Percentiles rank a stretch among this genome's conserved stretches.
phyloP scores from a whole-genome alignment of 2,797 vertebrate species.

The Oreonectes daqikongensis region DNA sequence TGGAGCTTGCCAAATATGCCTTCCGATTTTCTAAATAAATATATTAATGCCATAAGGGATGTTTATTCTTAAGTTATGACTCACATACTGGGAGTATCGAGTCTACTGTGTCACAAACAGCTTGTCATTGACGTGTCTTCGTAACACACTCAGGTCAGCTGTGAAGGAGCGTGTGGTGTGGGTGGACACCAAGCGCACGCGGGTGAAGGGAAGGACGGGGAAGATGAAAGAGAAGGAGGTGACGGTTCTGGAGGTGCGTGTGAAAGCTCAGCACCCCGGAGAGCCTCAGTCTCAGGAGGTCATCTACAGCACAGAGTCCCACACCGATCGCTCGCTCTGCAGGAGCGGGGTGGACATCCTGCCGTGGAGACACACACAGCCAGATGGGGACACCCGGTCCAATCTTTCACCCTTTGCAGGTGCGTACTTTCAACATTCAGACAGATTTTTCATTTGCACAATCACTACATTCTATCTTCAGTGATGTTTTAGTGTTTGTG shows the following conservation, averaged over 20 bases:
- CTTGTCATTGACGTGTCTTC: not conserved
- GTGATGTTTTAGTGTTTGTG: not conserved
- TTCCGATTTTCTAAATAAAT: not conserved
- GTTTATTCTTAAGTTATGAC: not conserved
- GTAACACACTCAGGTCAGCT: conserved; percentile 67
- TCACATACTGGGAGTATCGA: not conserved
- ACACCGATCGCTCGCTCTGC: conserved; percentile 78
- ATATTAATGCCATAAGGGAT: not conserved
- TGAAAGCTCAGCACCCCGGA: conserved; percentile 77
- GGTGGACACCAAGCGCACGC: conserved; percentile 77
- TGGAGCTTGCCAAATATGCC: not conserved
- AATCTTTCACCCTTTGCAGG: too few species aligned
- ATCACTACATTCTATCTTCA: not conserved
- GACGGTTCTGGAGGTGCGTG: conserved; percentile 77
- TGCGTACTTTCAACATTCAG: too few species aligned
- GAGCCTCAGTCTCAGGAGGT: conserved; percentile 74
- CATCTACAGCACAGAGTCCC: conserved; percentile 79
- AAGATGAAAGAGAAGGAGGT: conserved; percentile 80
- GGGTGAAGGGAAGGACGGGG: conserved; percentile 75
- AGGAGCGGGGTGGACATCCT: conserved; percentile 73
- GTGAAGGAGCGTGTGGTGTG: conserved; percentile 80
- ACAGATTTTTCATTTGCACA: not conserved
- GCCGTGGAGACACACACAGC: conserved; percentile 71
- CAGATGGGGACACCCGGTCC: conserved; percentile 67
- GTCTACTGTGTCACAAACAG: not conserved